A percentile compares a stretch with the other conserved stretches of the same genome.
These are phyloP conservation scores for Atractosteus spatula DNA, from an alignment of 2,113 vertebrate genomes.

Conservation along the genomic window DNA sequence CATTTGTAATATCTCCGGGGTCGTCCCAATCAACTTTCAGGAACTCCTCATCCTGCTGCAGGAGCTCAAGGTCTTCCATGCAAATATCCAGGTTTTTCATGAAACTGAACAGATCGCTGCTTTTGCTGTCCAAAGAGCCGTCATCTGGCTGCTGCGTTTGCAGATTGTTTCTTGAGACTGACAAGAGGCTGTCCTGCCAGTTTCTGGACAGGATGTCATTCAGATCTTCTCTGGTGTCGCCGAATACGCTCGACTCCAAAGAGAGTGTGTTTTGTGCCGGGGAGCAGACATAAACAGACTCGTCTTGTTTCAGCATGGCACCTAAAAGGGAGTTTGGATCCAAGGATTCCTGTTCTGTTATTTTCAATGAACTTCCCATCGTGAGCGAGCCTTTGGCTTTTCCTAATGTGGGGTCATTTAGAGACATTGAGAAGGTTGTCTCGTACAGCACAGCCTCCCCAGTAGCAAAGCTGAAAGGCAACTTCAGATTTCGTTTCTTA, in stretches of 20 bases:
- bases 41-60: slow-evolving; percentile 73
- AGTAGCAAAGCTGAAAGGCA: slow-evolving; percentile 78
- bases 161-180: slow-evolving; percentile 44
- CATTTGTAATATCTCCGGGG: slow-evolving; percentile 53
- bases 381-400: slow-evolving; percentile 41
- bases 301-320: slow-evolving; percentile 70
- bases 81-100: slow-evolving; percentile 74
- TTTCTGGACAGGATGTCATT: slow-evolving; percentile 26
- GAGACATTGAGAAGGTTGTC: slow-evolving; percentile 41
- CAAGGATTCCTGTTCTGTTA: slow-evolving; percentile 44
- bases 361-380: slow-evolving; percentile 34
- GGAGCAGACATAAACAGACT: slow-evolving; percentile 69
- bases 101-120: slow-evolving; percentile 68
- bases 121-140: slow-evolving; percentile 57
- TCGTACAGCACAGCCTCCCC: slow-evolving; percentile 80
- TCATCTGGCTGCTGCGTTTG: slow-evolving; percentile 54
- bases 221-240: slow-evolving; percentile 40
- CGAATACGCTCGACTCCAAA: slow-evolving; percentile 51
- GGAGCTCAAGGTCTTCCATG: slow-evolving; percentile 68
- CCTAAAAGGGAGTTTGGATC: slow-evolving; percentile 68
- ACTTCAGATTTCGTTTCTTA: slow-evolving; percentile 62
- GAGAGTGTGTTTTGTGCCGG: slow-evolving; percentile 55
- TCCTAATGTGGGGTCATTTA: slow-evolving; percentile 46
- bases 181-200: slow-evolving; percentile 53
- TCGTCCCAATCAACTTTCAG: slow-evolving; percentile 61